Base-by-base conservation (phyloP, 2,888 invertebrate genomes). In the Chrysolina americana region DNA sequence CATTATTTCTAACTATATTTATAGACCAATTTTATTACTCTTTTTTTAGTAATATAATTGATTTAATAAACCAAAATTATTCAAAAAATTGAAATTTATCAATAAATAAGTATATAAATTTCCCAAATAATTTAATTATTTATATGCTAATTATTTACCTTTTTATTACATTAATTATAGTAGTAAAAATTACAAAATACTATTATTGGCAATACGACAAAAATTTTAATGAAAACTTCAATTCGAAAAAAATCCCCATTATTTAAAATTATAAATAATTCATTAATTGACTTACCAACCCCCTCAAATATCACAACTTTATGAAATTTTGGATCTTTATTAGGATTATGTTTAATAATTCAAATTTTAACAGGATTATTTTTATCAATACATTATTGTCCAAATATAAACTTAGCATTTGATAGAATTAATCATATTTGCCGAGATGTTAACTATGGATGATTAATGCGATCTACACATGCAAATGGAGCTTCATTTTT, bases 401-500 rank as follows among this genome's bases (percentile, higher is more conserved):
- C 92, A 13, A 90, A 93, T 88, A 89, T 92, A 84, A 89, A 90
- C 81, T 76, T 91, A 87, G 92, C 93, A 0, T 94, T 94, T 89
- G 88, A 90, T 83, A 93, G 92, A 82, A 89, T 94, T 47, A 89
- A 91, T 79, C 93, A 93, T 86, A 94, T 94, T 88, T 91, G 91
- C 41, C 92, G 93, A 84, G 91, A 94, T 89, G 91, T 93, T 78
- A 93, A 93, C 84, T 90, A 91, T 85, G 93, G 93, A 0, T 94
- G 93, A 91, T 80, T 93, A 86, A 86, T 93, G 71, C 93, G 92
- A 79, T 90, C 90, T 1, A 21, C 93, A 6, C 94, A 94, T 83
- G 92, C 93, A 65, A 94, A 94, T 86, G 93, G 93, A 63, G 94
- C 93, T 4, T 93, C 93, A 44, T 90, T 93, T 82, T 93, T n/a